These are phyloP conservation scores for Tyrannus savana DNA, from an alignment of 2,113 vertebrate genomes.

Conservation along the genomic window DNA sequence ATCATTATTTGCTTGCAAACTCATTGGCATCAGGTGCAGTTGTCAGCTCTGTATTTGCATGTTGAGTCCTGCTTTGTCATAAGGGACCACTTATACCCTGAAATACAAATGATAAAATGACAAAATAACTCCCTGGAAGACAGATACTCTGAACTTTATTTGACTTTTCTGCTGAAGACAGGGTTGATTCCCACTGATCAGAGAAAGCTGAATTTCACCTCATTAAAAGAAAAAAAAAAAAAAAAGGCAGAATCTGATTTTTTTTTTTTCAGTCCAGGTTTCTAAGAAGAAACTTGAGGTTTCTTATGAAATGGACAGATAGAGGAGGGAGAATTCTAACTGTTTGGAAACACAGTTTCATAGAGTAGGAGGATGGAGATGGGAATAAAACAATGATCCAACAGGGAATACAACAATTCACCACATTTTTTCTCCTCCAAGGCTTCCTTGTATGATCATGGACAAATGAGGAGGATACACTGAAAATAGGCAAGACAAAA, in stretches of 20 bases:
- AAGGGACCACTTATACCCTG: background rate
- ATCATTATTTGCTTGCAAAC: background rate
- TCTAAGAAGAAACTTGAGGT: background rate
- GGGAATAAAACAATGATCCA: background rate
- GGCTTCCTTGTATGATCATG: background rate
- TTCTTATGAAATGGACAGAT: background rate
- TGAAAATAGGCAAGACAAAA: background rate
- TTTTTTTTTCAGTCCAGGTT: background rate
- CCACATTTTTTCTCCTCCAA: background rate
- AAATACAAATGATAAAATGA: background rate
- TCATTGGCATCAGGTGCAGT: background rate
- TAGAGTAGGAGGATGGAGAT: background rate
- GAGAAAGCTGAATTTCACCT: background rate
- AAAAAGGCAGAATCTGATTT: background rate
- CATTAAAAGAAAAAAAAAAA: background rate
- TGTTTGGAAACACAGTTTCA: background rate
- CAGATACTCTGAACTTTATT: background rate
- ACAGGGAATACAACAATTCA: background rate
- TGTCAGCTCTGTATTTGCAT: background rate
- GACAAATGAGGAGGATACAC: background rate
- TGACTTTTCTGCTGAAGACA: background rate
- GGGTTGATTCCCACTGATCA: background rate
- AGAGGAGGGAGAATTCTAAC: rapidly evolving
- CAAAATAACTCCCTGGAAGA: background rate
- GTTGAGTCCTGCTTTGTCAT: background rate